Conservation (phyloP, 2,797 vertebrate genomes). For the Xenopus petersii region DNA sequence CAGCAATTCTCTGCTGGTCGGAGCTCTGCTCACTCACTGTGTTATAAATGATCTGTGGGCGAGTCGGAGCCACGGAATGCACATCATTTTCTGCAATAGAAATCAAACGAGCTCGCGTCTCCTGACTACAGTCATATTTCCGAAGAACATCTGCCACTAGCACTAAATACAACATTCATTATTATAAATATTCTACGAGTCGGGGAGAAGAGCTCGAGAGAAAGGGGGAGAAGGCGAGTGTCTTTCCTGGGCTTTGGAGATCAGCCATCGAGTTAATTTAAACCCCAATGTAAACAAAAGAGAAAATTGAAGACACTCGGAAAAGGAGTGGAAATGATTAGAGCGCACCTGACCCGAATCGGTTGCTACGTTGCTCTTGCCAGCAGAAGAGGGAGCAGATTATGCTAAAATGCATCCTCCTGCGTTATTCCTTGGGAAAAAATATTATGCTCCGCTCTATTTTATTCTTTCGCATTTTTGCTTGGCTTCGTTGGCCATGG, state of each 20-base stretch:
- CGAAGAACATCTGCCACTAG: conserved; percentile 35
- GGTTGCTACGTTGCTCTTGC: conserved; percentile 15
- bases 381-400: conserved; percentile 33
- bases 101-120: conserved; percentile 25
- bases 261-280: conserved; percentile 43
- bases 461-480: not conserved
- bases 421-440: conserved; percentile 19
- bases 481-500: too few relatives aligned
- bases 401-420: conserved; percentile 28
- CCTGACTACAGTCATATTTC: conserved; percentile 14
- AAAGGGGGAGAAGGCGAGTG: conserved; percentile 22
- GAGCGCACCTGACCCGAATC: conserved; percentile 36
- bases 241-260: conserved; percentile 39
- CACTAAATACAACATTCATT: conserved; percentile 44
- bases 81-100: conserved; percentile 24
- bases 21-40: conserved; percentile 1
- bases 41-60: conserved; percentile 12
- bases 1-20: too few relatives aligned
- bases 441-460: not conserved
- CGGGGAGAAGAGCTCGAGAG: not conserved
- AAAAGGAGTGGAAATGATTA: conserved; percentile 38
- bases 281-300: conserved; percentile 47
- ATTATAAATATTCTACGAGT: conserved; percentile 35
- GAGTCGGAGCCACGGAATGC: not conserved
- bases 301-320: conserved; percentile 39